Percentiles rank a stretch among this genome's conserved stretches.
Evolutionary conservation across 2,797 vertebrate species (phyloP).

Genomic region (Okamejei kenojei): DNA sequence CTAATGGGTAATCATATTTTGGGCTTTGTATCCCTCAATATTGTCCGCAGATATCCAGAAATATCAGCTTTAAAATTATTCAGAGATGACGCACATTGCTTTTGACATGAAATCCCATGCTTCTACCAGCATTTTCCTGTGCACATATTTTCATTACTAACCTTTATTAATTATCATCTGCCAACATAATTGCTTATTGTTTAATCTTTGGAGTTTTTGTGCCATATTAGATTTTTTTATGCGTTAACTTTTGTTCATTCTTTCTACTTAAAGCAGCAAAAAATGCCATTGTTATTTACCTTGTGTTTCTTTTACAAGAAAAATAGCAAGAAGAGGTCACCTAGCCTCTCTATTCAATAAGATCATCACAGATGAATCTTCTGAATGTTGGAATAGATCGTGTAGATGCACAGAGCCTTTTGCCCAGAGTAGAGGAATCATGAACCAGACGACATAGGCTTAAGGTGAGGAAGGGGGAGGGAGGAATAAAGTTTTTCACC

Average conservation of each 20-base stretch:
- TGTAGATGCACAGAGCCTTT: too few relatives aligned
- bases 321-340: too few relatives aligned
- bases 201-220: neutral
- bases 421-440: too few relatives aligned
- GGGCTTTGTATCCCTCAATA: neutral
- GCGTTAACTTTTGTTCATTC: neutral
- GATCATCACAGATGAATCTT: too few relatives aligned
- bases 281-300: neutral
- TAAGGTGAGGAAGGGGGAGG: too few relatives aligned
- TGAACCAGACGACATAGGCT: too few relatives aligned
- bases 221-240: neutral
- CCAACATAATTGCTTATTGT: neutral
- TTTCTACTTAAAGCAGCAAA: neutral
- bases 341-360: too few relatives aligned
- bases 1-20: neutral
- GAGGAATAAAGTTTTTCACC: too few relatives aligned
- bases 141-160: neutral
- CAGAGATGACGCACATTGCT: neutral
- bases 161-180: neutral
- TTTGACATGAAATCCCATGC: neutral
- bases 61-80: neutral
- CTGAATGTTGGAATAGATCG: too few relatives aligned
- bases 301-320: neutral
- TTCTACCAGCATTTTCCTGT: neutral
- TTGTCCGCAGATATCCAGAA: neutral